Base-by-base conservation (phyloP, 2,888 invertebrate genomes). In the Cephalotes varians region DNA sequence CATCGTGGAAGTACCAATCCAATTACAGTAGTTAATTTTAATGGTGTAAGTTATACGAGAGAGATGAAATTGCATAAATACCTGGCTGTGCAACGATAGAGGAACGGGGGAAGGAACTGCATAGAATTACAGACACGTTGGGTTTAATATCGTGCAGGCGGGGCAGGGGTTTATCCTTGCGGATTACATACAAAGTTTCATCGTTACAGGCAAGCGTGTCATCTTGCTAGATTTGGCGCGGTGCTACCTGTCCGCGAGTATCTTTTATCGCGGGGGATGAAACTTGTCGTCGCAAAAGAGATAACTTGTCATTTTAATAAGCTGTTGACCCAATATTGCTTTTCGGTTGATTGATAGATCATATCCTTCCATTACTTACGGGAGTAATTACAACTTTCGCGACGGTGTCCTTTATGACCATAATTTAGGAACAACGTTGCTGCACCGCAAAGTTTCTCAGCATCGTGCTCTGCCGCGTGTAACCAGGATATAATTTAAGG, bases 121-220 rank as follows among this genome's bases (percentile, higher is more conserved):
- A n/a, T 21, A 69, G 47, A 83, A 47, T 44, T 79, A 64, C 54
- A 37, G 21, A 49, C 40, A 67, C 18, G 44, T 64, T 73, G 60
- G 60, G 65, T 79, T 74, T 85, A 88, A 88, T 88, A 85, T 85
- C 47, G 64, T 34, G 65, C 85, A 81, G 56, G 76, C 51, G 51
- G 3, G 18, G 18, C 7, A 4, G 10, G 4, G 9, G 18, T 31
- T 83, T 85, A 77, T n/a, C 76, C 65, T 64, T 65, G 60, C 77
- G 86, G 88, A 88, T 88, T 71, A 84, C 47, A 73, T 77, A 49
- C 82, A 73, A 89, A 88, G 86, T 88, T 88, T 85, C 84, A 74
- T 86, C 81, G 76, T 89, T 88, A 84, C 83, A 21, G 62, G 54
- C 54, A 73, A 74, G 69, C 83, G 60, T 83, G 85, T 84, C 83